Percentiles rank a stretch among this genome's conserved stretches.
Conservation (phyloP, 2,888 invertebrate genomes). For the Ypsolopha scabrella region DNA sequence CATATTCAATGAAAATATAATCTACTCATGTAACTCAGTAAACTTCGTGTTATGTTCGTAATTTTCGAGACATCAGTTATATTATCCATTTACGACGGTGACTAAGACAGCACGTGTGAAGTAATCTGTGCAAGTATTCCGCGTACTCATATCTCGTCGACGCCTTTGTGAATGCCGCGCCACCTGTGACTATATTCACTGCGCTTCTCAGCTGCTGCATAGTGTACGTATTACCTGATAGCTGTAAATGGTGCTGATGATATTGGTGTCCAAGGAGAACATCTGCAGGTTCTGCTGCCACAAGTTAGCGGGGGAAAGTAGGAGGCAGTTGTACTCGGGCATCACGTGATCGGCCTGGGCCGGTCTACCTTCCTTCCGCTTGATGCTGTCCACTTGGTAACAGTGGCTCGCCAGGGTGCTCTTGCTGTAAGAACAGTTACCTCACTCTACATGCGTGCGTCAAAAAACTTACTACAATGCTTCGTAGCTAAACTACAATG, state of each 20-base stretch:
- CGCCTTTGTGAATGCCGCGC: neutral
- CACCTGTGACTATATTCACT: neutral
- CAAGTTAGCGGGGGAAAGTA: slow-evolving; percentile 93
- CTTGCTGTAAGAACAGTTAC: slow-evolving; percentile 51
- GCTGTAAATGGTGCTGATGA: slow-evolving; percentile 84
- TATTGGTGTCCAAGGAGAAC: slow-evolving; percentile 83
- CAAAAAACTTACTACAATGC: too few relatives aligned
- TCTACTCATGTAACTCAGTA: too few relatives aligned
- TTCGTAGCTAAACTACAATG: too few relatives aligned
- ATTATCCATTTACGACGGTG: too few relatives aligned
- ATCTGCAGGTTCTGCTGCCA: slow-evolving; percentile 89
- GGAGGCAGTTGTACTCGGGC: slow-evolving; percentile 92
- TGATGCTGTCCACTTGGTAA: slow-evolving; percentile 86
- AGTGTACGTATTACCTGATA: slow-evolving; percentile 75
- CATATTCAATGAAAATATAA: too few relatives aligned
- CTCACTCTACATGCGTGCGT: neutral
- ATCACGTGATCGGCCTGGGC: slow-evolving; percentile 75
- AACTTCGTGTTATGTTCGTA: too few relatives aligned
- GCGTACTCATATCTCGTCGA: too few relatives aligned
- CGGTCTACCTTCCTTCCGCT: slow-evolving; percentile 61
- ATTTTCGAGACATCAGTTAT: too few relatives aligned
- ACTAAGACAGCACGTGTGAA: neutral
- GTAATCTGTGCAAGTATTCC: too few relatives aligned
- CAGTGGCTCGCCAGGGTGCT: slow-evolving; percentile 85
- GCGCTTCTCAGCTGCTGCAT: too few relatives aligned